Evolutionary conservation across 2,797 vertebrate species (phyloP).

Genomic region (Crocodylus rhombifer): DNA sequence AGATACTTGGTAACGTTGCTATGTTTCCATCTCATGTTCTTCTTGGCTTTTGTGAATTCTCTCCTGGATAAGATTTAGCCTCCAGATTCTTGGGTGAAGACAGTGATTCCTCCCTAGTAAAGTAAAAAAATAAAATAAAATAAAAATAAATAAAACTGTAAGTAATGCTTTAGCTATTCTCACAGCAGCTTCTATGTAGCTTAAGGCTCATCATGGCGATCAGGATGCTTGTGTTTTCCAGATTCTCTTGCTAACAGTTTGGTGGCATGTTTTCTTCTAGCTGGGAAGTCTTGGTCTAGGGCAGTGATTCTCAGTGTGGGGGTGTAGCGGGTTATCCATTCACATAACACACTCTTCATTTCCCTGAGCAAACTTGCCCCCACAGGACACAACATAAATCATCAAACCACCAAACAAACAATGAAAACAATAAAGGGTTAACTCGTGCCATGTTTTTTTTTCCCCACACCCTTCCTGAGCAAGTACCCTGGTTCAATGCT

Average conservation of each 20-base stretch:
- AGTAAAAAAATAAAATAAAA: neutral
- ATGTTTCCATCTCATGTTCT: neutral
- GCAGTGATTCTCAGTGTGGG: neutral
- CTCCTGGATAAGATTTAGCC: neutral
- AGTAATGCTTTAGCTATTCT: neutral
- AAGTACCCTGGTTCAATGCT: no score
- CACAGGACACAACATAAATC: no score
- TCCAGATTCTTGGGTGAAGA: neutral
- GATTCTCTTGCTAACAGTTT: neutral
- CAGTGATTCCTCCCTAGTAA: neutral
- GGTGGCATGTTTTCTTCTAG: neutral
- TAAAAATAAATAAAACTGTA: neutral
- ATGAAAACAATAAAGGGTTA: no score
- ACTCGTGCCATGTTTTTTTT: no score
- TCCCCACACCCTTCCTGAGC: no score
- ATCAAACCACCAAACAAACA: no score
- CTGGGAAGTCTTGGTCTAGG: neutral
- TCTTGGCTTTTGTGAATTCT: neutral
- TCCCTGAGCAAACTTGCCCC: no score
- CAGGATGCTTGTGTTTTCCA: neutral
- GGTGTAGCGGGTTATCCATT: neutral
- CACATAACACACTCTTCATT: no score
- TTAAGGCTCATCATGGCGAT: neutral
- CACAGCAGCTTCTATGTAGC: rapidly evolving
- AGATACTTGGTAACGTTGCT: neutral